Evolutionary conservation across 2,113 vertebrate genomes (phyloP).

Genomic region (Antechinus stuartii): DNA sequence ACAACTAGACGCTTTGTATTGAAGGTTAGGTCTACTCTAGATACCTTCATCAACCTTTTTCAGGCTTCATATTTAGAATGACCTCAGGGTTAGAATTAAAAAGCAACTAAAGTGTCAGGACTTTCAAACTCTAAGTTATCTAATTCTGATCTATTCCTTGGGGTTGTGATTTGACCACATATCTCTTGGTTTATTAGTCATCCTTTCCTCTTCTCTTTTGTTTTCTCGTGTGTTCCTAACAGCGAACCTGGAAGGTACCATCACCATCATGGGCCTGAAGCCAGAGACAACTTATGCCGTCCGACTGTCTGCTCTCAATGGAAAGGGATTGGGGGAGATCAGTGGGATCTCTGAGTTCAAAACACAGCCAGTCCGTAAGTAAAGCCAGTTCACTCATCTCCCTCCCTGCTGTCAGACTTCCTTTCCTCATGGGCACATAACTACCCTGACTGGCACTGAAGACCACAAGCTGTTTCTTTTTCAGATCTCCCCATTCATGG

Average conservation of each 20-base stretch:
- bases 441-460: background rate
- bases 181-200: background rate
- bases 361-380: slow-evolving; percentile 98
- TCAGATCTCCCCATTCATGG: slow-evolving; percentile 24
- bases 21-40: background rate
- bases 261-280: slow-evolving; percentile 92
- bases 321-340: slow-evolving; percentile 95
- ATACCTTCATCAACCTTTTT: background rate
- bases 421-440: slow-evolving; percentile 19
- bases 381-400: slow-evolving; percentile 32
- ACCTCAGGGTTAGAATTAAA: background rate
- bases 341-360: slow-evolving; percentile 90
- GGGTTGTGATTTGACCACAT: background rate
- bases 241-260: slow-evolving; percentile 84
- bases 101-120: background rate
- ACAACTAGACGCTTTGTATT: background rate
- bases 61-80: background rate
- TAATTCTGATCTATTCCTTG: background rate
- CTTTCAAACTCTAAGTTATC: background rate
- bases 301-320: slow-evolving; percentile 94
- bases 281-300: slow-evolving; percentile 93
- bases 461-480: slow-evolving; percentile 51
- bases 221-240: slow-evolving; percentile 36
- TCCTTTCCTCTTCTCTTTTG: background rate
- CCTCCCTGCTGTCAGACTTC: background rate